Base-by-base conservation (phyloP, 2,797 vertebrate species). In the Falco berigora region DNA sequence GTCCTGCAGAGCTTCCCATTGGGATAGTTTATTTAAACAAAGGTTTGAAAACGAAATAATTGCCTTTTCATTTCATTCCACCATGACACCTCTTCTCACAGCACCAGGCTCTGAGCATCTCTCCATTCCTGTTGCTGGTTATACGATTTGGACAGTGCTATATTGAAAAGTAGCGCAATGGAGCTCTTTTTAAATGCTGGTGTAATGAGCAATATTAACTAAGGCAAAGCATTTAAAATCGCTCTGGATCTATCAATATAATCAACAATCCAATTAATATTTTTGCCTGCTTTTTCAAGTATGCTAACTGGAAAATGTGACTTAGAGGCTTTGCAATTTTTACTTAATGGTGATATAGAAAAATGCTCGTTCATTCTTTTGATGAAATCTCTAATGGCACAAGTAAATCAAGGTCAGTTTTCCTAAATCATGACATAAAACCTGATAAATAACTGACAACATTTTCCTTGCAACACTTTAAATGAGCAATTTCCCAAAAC, bases 381-480 rank as follows among this genome's bases (percentile, higher is more conserved):
- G 75, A 93, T 73, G 55, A 88, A 92, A 77, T 83, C 74, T 95
- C 79, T 95, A 97, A 96, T 66, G 59, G 93, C 73, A 87, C 49
- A 87, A 97, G 88, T 92, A 97, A 97, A 97, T 94, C 94, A 96
- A 94, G 67, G 87, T 84, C 44, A 20, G 66, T 84, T 97, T 96
- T 88, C 69, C 79, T 72, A 97, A 97, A 97, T 69, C 53, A 59
- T 63, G 78, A 49, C 92, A 89, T 86, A 90, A 94, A 96, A 77
- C 34, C 55, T 34, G 25, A 87, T 85, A 85, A 96, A 97, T 94
- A 96, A 90, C 86, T 90, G 92, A 87, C 77, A 95, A 64, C 77
- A 71, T 84, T 96, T 96, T 88, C 88, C 95, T 76, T 80, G 83
- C 88, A 89, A 68, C 46, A 52, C 63, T 95, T 91, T 61, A 75